Percentiles rank a stretch among this genome's conserved stretches.
Evolutionary conservation across 2,888 invertebrate species (phyloP).

Genomic region (Cantharis flavilabris): DNA sequence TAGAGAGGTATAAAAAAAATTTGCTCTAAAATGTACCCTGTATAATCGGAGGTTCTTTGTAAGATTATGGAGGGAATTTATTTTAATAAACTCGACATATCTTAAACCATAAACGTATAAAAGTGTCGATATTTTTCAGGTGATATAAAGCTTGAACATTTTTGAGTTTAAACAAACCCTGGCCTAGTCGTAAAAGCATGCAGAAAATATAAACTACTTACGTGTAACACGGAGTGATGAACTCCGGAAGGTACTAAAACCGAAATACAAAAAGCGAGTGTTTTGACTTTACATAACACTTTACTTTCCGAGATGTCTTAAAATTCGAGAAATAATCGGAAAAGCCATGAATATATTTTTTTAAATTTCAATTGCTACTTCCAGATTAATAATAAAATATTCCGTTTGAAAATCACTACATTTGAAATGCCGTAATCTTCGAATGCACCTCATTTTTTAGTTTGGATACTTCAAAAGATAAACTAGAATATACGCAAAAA

Average conservation of each 20-base stretch:
- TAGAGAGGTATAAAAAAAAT: neutral
- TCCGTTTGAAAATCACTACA: neutral
- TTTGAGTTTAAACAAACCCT: neutral
- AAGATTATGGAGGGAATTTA: neutral
- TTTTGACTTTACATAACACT: neutral
- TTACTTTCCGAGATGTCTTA: neutral
- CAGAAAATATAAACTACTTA: slow-evolving; percentile 15
- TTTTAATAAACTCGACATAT: neutral
- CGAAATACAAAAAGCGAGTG: neutral
- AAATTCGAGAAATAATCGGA: neutral
- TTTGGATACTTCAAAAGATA: neutral
- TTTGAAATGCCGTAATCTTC: neutral
- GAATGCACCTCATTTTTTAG: neutral
- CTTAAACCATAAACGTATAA: neutral
- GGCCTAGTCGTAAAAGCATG: slow-evolving; percentile 12
- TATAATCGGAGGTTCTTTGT: neutral
- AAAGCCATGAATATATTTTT: neutral
- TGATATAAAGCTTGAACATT: neutral
- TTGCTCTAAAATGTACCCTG: neutral
- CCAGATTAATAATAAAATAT: neutral
- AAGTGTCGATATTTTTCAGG: neutral
- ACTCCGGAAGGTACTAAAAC: neutral
- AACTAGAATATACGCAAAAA: neutral
- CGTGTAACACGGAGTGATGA: neutral
- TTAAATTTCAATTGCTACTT: neutral